Conservation (phyloP, 2,888 invertebrate species). For the Tenthredo amoena region DNA sequence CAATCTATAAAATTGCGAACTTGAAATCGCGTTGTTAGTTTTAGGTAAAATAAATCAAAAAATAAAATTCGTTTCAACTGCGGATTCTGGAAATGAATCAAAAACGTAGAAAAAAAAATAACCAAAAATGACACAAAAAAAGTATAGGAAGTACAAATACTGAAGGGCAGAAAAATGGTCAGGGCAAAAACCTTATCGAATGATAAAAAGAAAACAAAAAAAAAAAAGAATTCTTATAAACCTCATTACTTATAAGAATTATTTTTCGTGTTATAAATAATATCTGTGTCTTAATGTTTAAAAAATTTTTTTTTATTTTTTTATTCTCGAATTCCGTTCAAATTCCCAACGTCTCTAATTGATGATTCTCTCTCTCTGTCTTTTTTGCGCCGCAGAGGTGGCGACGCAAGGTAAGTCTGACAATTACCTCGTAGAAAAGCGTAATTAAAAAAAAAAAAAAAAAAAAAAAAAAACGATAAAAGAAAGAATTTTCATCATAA, state of each 20-base stretch:
- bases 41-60: neutral
- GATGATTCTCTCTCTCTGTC: slow-evolving; percentile 44
- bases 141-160: neutral
- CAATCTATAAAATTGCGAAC: neutral
- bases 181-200: slow-evolving; percentile 38
- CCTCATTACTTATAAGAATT: neutral
- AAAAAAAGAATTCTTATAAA: neutral
- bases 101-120: neutral
- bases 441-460: slow-evolving; percentile 13
- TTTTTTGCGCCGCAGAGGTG: slow-evolving; percentile 75
- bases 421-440: slow-evolving; percentile 55
- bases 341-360: slow-evolving; percentile 28
- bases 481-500: neutral
- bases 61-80: neutral
- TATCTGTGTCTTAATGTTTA: neutral
- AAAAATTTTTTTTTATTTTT: neutral
- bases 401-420: slow-evolving; percentile 75
- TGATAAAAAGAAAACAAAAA: neutral
- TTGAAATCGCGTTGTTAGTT: neutral
- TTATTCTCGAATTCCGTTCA: neutral
- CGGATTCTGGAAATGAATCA: neutral
- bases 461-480: neutral
- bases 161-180: slow-evolving; percentile 47
- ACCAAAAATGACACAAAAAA: neutral
- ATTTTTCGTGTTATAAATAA: neutral